Evolutionary conservation across 2,113 vertebrate species (phyloP).

Genomic region (Aphelocoma coerulescens): DNA sequence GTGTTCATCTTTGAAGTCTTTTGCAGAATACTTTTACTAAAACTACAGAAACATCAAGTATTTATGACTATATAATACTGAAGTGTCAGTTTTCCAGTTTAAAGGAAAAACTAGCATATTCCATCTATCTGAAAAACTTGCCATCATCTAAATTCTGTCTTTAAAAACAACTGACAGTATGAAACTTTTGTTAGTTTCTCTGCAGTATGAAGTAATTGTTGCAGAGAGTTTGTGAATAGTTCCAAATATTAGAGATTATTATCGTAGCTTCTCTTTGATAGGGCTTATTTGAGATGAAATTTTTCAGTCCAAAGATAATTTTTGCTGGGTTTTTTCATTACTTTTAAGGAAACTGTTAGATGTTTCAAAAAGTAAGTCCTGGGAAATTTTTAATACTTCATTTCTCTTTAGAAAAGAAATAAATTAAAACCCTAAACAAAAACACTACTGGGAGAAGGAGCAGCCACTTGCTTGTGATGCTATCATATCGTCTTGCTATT

Average conservation of each 20-base stretch:
- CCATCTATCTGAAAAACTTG: neutral
- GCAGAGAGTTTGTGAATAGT: neutral
- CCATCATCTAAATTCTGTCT: neutral
- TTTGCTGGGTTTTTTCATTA: neutral
- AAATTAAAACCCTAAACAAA: neutral
- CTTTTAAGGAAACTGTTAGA: neutral
- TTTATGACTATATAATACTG: neutral
- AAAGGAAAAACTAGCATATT: neutral
- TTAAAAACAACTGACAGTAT: neutral
- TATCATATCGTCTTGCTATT: neutral
- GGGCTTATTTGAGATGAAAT: neutral
- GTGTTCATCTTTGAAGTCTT: neutral
- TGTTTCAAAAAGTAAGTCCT: neutral
- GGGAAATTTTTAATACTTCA: fast-evolving
- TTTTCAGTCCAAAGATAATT: neutral
- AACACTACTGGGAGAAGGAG: neutral
- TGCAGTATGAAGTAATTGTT: neutral
- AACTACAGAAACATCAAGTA: neutral
- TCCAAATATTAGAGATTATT: neutral
- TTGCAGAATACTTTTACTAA: neutral
- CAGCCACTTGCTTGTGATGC: neutral
- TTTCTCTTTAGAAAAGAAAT: neutral
- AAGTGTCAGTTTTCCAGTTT: neutral
- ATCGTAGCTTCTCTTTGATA: neutral
- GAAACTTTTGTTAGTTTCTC: neutral